A percentile compares a stretch with the other conserved stretches of the same genome.
These are phyloP conservation scores for Sorex fumeus DNA, from an alignment of 2,113 vertebrate species.

Conservation along the genomic window DNA sequence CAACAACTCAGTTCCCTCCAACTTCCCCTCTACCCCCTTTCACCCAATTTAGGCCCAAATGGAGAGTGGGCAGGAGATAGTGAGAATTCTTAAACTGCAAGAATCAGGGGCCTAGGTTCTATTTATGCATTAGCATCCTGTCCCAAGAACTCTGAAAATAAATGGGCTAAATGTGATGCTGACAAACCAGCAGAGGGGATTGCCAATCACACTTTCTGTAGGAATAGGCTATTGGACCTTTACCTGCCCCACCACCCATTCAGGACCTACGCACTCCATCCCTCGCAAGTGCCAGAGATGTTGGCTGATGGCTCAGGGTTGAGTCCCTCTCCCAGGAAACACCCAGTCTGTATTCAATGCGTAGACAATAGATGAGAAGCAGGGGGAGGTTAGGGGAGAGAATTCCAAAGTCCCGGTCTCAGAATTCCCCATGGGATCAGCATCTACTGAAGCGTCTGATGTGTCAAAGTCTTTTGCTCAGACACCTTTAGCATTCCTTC, in stretches of 20 bases:
- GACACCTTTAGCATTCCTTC: no score
- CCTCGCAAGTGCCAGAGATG: not conserved
- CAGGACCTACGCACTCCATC: not conserved
- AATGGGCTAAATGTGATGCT: not conserved
- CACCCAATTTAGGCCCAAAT: not conserved
- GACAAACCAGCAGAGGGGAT: not conserved
- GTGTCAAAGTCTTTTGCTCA: no score
- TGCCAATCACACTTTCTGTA: not conserved
- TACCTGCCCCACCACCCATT: not conserved
- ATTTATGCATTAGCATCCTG: not conserved
- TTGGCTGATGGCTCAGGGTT: not conserved
- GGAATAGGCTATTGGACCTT: not conserved
- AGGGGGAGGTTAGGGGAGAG: not conserved
- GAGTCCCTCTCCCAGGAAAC: conserved; percentile 7
- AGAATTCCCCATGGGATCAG: no score
- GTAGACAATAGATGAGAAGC: not conserved
- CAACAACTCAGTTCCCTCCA: not conserved
- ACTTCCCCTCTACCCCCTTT: no score
- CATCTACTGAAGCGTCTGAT: no score
- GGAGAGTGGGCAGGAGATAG: conserved; percentile 1
- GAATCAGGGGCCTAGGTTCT: not conserved
- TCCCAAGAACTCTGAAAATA: not conserved
- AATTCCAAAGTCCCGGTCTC: not conserved
- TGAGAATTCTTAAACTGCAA: conserved; percentile 5
- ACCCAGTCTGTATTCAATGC: not conserved